Base-by-base conservation (phyloP, 2,113 vertebrate species). In the Stegastes partitus region DNA sequence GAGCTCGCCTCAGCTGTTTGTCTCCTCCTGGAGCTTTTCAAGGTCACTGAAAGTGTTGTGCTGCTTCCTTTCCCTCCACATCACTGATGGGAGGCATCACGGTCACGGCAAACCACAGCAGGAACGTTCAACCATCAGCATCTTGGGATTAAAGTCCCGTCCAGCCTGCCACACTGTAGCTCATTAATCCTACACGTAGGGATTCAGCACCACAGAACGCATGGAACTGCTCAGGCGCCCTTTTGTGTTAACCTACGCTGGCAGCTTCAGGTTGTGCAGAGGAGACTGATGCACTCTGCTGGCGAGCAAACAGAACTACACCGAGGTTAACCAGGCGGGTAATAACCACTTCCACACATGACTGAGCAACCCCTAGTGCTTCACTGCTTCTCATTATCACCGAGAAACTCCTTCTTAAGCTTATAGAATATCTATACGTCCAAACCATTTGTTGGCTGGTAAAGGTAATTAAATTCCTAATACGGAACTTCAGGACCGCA, bases 251-350 rank as follows among this genome's bases (percentile, higher is more conserved):
- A 59, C 67, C 72, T 68, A 28, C 66, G 26, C n/a, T 16, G 12
- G 63, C 28, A 51, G 72, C 23, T 19, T 58, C 31, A 44, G 23
- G n/a, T 21, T 47, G 19, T 31, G 50, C 22, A 75, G 58, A 37
- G 57, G 56, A 14, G 23, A 57, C 73, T 92, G 74, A 82, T 85
- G 92, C 91, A 23, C 93, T 93, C 94, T 94, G 80, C 88, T 92
- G 94, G 91, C 65, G 15, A 37, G 11, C 3, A 58, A 34, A 19
- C 21, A 7, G 10, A 86, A 92, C 67, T 89, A 45, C 91, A 83
- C 4, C 4, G 14, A 81, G 56, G 22, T 44, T 51, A 81, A 75
- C 21, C 57, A 74, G 70, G 50, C 14, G 0, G 37, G 0, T 70
- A 72, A 77, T 31, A 73, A 65, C 56, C 75, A 72, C 68, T 88